Conservation (phyloP, 2,797 vertebrate genomes). For the Xenops minutus region DNA sequence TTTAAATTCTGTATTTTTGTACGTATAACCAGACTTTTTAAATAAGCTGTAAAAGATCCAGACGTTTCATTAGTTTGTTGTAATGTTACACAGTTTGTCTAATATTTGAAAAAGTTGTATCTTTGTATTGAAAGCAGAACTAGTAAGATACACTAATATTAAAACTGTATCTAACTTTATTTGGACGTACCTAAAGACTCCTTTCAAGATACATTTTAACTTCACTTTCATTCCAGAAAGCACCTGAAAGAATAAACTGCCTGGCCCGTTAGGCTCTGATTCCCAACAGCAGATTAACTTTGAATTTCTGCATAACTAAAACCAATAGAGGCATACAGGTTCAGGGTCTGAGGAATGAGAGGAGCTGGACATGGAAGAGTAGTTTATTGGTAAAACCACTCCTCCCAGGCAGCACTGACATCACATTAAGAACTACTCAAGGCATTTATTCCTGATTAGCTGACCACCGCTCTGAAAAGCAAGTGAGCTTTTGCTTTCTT, state of each 20-base stretch:
- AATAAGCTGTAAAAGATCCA: constrained; percentile 73
- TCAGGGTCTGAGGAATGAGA: background rate
- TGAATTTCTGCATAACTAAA: background rate
- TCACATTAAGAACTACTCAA: background rate
- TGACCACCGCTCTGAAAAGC: background rate
- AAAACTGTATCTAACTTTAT: background rate
- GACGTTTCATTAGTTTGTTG: background rate
- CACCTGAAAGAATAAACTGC: background rate
- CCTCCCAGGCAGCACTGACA: background rate
- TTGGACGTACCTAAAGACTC: background rate
- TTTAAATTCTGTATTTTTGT: constrained; percentile 25
- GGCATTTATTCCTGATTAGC: background rate
- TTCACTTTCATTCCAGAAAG: background rate
- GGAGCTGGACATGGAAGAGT: background rate
- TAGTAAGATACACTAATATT: background rate
- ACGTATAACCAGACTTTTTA: constrained; percentile 50
- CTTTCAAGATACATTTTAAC: background rate
- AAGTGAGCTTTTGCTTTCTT: background rate
- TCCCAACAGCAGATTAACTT: background rate
- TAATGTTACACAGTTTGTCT: background rate
- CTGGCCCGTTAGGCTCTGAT: background rate
- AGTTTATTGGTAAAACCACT: background rate
- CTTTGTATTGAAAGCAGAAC: background rate
- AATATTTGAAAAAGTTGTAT: background rate
- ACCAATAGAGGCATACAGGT: background rate